Percentiles rank a stretch among this genome's conserved stretches.
These are phyloP conservation scores for Caenorhabditis uteleia DNA, from an alignment of 2,888 invertebrate genomes.

Conservation along the genomic window DNA sequence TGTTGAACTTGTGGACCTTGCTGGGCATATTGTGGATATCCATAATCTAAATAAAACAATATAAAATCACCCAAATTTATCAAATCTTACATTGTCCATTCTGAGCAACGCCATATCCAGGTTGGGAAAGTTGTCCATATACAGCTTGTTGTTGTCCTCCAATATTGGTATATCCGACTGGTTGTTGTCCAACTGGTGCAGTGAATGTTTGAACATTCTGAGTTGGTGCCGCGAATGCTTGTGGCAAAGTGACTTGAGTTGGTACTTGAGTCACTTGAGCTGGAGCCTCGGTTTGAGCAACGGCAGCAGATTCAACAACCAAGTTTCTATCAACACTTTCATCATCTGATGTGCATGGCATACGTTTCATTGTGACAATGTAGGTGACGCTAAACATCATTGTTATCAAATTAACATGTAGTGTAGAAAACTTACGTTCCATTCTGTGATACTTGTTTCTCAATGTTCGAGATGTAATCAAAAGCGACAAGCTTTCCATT, in stretches of 20 bases:
- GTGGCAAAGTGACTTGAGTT: neutral
- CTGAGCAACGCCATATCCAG: slow-evolving; percentile 33
- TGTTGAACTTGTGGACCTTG: slow-evolving; percentile 20
- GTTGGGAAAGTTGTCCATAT: slow-evolving; percentile 36
- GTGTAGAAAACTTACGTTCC: slow-evolving; percentile 42
- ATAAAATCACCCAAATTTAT: neutral
- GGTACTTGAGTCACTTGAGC: neutral
- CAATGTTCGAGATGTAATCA: slow-evolving; percentile 55
- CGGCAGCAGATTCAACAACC: slow-evolving; percentile 28
- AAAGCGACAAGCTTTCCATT: slow-evolving; percentile 48
- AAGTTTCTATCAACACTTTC: slow-evolving; percentile 4
- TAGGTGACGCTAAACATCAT: slow-evolving; percentile 40
- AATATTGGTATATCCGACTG: slow-evolving; percentile 8
- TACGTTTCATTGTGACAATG: slow-evolving; percentile 46
- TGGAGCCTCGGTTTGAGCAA: slow-evolving; percentile 11
- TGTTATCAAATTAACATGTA: no score
- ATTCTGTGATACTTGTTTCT: slow-evolving; percentile 39
- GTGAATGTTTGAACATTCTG: slow-evolving; percentile 21
- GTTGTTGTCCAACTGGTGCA: slow-evolving; percentile 9
- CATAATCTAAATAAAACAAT: slow-evolving; percentile 15
- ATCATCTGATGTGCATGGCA: slow-evolving; percentile 53
- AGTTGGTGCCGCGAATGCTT: slow-evolving; percentile 3
- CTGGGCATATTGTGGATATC: slow-evolving; percentile 29
- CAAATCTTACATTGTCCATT: slow-evolving; percentile 20
- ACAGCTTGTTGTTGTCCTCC: neutral